phyloP scores from a whole-genome alignment of 2,888 invertebrate genomes.

The Caenorhabditis sinica region DNA sequence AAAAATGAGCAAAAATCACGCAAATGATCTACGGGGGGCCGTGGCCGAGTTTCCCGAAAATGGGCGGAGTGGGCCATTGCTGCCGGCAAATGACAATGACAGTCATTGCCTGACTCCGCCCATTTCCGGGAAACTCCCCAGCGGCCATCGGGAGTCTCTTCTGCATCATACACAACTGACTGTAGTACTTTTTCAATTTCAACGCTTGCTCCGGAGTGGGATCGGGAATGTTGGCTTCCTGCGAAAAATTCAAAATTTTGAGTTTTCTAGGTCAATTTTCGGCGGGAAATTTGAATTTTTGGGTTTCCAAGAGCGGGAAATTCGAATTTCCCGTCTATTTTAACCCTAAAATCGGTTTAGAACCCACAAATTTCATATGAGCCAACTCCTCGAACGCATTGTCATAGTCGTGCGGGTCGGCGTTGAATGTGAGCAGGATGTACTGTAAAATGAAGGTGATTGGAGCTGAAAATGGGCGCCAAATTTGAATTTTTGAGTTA shows the following conservation, averaged over 20 bases:
- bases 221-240: slow-evolving; percentile 69
- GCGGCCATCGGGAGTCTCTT: slow-evolving; percentile 92
- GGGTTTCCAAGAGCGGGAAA: not conserved
- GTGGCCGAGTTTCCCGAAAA: no score
- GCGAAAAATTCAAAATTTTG: no score
- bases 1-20: no score
- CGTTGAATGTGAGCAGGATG: slow-evolving; percentile 93
- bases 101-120: no score
- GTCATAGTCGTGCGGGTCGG: slow-evolving; percentile 93
- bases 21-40: no score
- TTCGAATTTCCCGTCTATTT: not conserved
- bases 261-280: no score
- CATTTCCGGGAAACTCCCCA: no score
- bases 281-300: not conserved
- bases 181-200: slow-evolving; percentile 93
- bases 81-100: no score
- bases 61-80: no score
- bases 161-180: slow-evolving; percentile 93
- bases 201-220: slow-evolving; percentile 87
- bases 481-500: not conserved
- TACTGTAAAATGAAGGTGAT: slow-evolving; percentile 87
- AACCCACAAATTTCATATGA: slow-evolving; percentile 61
- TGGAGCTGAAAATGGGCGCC: not conserved
- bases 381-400: slow-evolving; percentile 88
- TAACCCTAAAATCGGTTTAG: slow-evolving; percentile 15